Conservation (phyloP, 2,113 vertebrate genomes). For the Cyanoramphus novaezelandiae region DNA sequence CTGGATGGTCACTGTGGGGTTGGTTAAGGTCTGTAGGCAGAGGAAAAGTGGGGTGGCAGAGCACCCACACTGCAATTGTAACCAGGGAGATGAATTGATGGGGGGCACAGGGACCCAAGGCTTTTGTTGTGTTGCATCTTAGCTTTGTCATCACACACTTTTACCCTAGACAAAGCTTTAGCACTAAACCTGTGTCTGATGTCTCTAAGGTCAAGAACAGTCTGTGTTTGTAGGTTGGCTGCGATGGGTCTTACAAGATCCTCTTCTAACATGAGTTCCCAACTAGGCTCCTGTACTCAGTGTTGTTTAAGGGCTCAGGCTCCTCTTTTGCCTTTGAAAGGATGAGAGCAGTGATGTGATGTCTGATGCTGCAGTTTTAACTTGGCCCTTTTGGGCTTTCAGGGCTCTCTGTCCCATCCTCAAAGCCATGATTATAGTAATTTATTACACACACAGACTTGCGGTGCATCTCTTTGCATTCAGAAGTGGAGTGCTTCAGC, state of each 20-base stretch:
- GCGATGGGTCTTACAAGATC: background rate
- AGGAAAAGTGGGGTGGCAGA: background rate
- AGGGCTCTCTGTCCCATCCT: background rate
- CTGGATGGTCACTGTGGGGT: background rate
- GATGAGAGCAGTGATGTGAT: background rate
- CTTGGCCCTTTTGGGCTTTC: background rate
- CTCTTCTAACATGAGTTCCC: background rate
- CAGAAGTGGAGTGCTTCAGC: background rate
- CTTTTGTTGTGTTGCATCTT: background rate
- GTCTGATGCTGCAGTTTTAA: background rate
- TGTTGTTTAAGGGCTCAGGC: background rate
- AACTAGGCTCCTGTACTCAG: background rate
- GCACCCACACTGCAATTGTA: background rate
- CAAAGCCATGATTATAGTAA: background rate
- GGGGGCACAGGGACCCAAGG: fast-evolving
- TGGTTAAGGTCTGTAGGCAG: background rate
- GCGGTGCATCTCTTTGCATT: background rate
- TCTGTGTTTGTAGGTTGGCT: background rate
- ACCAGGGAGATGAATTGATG: background rate
- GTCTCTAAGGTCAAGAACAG: background rate
- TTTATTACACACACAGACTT: background rate
- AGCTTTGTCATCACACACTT: background rate
- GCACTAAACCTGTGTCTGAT: background rate
- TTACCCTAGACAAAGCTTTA: background rate
- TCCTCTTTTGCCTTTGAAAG: background rate